Percentiles rank a stretch among this genome's conserved stretches.
Evolutionary conservation across 2,888 invertebrate species (phyloP).

Genomic region (Hoplodrina blanda): DNA sequence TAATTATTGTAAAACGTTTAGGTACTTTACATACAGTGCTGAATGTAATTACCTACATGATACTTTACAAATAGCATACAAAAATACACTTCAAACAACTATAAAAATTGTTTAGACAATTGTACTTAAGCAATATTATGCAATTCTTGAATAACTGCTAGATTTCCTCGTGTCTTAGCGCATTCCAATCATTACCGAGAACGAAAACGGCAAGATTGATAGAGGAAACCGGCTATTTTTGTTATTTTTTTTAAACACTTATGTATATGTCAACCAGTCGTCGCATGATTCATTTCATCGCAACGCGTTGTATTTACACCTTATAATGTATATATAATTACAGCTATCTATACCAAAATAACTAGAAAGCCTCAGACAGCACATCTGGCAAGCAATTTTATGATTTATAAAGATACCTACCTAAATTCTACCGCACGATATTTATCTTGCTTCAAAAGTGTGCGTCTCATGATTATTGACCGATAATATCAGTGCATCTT

Average conservation of each 20-base stretch:
- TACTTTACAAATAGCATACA: slow-evolving; percentile 78
- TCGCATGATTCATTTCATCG: slow-evolving; percentile 34
- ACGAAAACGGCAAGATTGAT: slow-evolving; percentile 31
- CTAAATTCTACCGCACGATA: slow-evolving; percentile 38
- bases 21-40: slow-evolving; percentile 33
- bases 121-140: slow-evolving; percentile 35
- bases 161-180: slow-evolving; percentile 2
- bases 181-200: slow-evolving; percentile 15
- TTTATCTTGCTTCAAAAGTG: slow-evolving; percentile 37
- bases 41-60: slow-evolving; percentile 58
- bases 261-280: slow-evolving; percentile 33
- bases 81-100: slow-evolving; percentile 77
- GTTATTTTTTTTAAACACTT: slow-evolving; percentile 12
- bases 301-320: slow-evolving; percentile 52
- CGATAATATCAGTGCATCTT: slow-evolving; percentile 43
- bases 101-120: slow-evolving; percentile 45
- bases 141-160: slow-evolving; percentile 28
- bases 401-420: slow-evolving; percentile 27
- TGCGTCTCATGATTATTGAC: slow-evolving; percentile 62
- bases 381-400: slow-evolving; percentile 56
- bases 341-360: slow-evolving; percentile 47
- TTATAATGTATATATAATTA: slow-evolving; percentile 46
- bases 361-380: slow-evolving; percentile 53
- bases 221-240: slow-evolving; percentile 9
- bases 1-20: slow-evolving; percentile 38